Evolutionary conservation across 2,797 vertebrate species (phyloP), one percentile per base, ranked within the genome.

Genomic region (Bovichtus variegatus): DNA sequence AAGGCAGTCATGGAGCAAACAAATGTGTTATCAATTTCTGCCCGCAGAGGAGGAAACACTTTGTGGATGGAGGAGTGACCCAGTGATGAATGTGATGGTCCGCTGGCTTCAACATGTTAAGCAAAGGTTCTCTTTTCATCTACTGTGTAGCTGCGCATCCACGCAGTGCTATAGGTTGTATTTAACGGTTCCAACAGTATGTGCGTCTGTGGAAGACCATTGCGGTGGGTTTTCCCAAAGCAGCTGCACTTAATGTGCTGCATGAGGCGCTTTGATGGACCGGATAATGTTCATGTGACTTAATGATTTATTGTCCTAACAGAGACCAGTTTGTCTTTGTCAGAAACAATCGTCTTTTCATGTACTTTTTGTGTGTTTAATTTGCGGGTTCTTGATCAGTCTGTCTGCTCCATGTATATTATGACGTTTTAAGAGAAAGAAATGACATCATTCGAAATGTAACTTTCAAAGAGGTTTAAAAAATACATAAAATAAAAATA

Each of bases 21-120:
- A 57, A 92, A 88, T 88, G 81, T 94, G 92, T 92, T 94, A 90
- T 93, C 83, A 82, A 91, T 90, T 82, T 81, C 44, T 81, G 53
- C 70, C 67, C 25, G 1, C 54, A n/a, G 77, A 76, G 78, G 63
- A 91, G 90, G 92, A 94, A 91, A 90, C 49, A 31, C 47, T 87
- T 81, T 82, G 83, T 71, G 80, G 71, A 78, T 75, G 78, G 74
- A 73, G 74, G 74, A 54, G 75, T 31, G 87, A 90, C 76, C 83
- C 76, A n/a, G 75, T 72, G 82, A 81, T 89, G 90, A 83, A 93
- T 92, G 91, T 95, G 95, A 95, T 95, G 94, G 94, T 95, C 93
- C 5, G 83, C 76, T 95, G 93, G 82, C 74, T 91, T 70, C 82
- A 74, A 81, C 89, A 82, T 88, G 88, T 85, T 76, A 54, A 84